Evolutionary conservation across 2,888 invertebrate species (phyloP).

Genomic region (Drosophila setosimentum): DNA sequence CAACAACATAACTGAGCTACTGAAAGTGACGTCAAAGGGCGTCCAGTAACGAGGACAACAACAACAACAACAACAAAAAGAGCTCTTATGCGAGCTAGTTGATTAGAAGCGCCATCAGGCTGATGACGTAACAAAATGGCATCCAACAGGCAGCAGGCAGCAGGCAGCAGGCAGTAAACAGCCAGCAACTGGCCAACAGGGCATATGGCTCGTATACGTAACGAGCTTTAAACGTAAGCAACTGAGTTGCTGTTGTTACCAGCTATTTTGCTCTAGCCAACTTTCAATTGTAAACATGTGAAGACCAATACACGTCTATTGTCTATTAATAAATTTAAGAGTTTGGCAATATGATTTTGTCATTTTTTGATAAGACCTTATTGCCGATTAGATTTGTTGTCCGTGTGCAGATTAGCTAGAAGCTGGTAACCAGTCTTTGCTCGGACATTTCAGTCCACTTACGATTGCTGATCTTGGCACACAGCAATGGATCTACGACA

Average conservation of each 20-base stretch:
- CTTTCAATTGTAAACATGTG: slow-evolving; percentile 31
- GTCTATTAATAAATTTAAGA: slow-evolving; percentile 26
- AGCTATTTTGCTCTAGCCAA: neutral
- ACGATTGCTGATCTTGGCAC: slow-evolving; percentile 42
- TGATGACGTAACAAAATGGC: slow-evolving; percentile 45
- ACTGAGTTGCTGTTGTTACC: slow-evolving; percentile 4
- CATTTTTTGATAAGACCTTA: slow-evolving; percentile 52
- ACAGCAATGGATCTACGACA: slow-evolving; percentile 43
- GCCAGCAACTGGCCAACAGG: slow-evolving; percentile 10
- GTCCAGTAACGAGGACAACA: slow-evolving; percentile 27
- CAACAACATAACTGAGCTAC: no score
- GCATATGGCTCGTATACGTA: slow-evolving; percentile 49
- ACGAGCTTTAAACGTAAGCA: slow-evolving; percentile 18
- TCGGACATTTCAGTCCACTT: slow-evolving; percentile 51
- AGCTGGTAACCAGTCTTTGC: neutral
- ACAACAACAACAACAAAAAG: slow-evolving; percentile 18
- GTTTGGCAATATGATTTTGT: slow-evolving; percentile 55
- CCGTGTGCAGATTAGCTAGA: slow-evolving; percentile 20
- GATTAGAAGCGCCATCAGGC: slow-evolving; percentile 56
- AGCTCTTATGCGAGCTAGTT: slow-evolving; percentile 27
- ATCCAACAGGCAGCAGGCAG: slow-evolving; percentile 14
- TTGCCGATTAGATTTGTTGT: slow-evolving; percentile 64
- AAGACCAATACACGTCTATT: no score
- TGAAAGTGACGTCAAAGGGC: slow-evolving; percentile 52
- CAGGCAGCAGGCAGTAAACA: neutral